Base-by-base conservation (phyloP, 2,888 invertebrate genomes). In the Drosophila monieri region DNA sequence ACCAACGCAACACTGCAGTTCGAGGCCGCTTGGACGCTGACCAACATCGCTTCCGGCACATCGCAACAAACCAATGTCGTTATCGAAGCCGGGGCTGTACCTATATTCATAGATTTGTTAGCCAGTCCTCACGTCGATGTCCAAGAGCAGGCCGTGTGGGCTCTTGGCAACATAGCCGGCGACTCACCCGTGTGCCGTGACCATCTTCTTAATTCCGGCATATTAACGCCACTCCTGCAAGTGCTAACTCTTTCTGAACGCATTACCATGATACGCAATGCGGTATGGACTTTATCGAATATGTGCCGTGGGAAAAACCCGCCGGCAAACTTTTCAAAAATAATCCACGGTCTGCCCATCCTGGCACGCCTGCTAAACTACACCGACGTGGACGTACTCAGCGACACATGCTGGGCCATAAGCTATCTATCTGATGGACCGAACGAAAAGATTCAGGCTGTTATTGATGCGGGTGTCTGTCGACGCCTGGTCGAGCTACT, bases 21-120 rank as follows among this genome's bases (percentile, higher is more conserved):
- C 92, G 99, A 99, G 93, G 98, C 99, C 57, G 99, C 99, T 49
- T 99, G 99, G 99, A 98, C 99, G 3, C 92, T 99, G 80, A 99
- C 99, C 74, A 99, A 99, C 92, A 98, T 99, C 89, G 99, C 99
- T 1, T 98, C 98, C 1, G 99, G 99, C 21, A 98, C 98, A 1
- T 98, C 98, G 14, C 94, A 95, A 76, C 99, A 99, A 92, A 99
- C 99, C 0, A 94, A 96, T 72, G 96, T 97, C 88, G 98, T 99
- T 12, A 96, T 99, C 70, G 97, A 98, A 79, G 96, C 97, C 46
- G 98, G 98, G 10, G 98, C 98, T 10, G 98, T 99, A 66, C 96
- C 96, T 18, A 96, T 97, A 87, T 96, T 99, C 89, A 97, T 99
- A 83, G 93, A 94, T 55, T 93, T 99, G 43, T 93, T 98, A 56